A percentile compares a stretch with the other conserved stretches of the same genome.
These are phyloP conservation scores for Pituophis catenifer DNA, from an alignment of 2,113 vertebrate species.

Conservation along the genomic window DNA sequence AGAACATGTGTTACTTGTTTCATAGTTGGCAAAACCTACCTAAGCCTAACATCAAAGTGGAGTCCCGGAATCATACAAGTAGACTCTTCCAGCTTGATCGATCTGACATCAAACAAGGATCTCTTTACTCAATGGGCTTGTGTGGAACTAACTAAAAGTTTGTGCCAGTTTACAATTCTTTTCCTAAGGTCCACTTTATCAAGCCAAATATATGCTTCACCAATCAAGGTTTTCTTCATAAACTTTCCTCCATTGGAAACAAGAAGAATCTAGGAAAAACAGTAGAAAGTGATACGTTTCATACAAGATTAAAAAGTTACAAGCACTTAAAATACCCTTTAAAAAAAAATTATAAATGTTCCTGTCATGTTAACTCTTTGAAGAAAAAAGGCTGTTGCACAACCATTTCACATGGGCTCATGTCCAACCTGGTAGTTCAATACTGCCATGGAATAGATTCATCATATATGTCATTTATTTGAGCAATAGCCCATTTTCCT, in stretches of 20 bases:
- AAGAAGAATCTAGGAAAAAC: constrained; percentile 83
- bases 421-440: not conserved
- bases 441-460: not conserved
- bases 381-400: not conserved
- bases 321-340: not conserved
- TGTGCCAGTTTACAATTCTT: constrained; percentile 98
- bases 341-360: not conserved
- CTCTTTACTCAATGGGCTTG: constrained; percentile 77
- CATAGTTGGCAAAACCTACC: constrained; percentile 60
- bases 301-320: not conserved
- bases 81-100: constrained; percentile 56
- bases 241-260: constrained; percentile 98
- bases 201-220: constrained; percentile 97
- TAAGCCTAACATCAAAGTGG: constrained; percentile 63
- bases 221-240: constrained; percentile 98
- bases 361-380: not conserved
- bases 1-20: constrained; percentile 50
- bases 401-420: not conserved
- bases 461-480: not conserved
- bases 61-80: constrained; percentile 51
- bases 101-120: constrained; percentile 54
- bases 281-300: constrained; percentile 27
- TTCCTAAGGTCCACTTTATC: constrained; percentile 99
- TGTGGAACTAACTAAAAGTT: constrained; percentile 88
- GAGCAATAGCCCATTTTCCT: not conserved